phyloP scores from a whole-genome alignment of 30 jellyfish, hydroid and myxozoan species.

The Aurelia aurita complex sp. Pacific region DNA sequence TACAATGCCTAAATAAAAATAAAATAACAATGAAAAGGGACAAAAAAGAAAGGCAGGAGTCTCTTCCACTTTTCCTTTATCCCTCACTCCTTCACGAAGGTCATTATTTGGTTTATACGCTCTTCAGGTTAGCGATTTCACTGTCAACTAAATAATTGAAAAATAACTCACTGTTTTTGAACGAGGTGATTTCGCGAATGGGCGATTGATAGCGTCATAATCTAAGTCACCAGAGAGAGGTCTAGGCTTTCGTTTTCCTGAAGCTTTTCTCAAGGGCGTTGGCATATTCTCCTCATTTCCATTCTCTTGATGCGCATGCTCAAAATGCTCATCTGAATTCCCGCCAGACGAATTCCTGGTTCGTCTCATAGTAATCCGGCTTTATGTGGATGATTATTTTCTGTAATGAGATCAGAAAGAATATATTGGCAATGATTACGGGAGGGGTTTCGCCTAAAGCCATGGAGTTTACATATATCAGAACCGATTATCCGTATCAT shows the following conservation, averaged over 20 bases:
- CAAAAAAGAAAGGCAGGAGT: too few relatives aligned
- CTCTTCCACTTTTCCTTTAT: too few relatives aligned
- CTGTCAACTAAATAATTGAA: not conserved
- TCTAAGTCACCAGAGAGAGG: slow-evolving; percentile 62
- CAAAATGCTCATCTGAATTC: not conserved
- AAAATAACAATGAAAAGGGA: too few relatives aligned
- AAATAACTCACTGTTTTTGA: slow-evolving; percentile 4
- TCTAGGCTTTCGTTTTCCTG: slow-evolving; percentile 43
- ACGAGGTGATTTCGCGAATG: slow-evolving; percentile 59
- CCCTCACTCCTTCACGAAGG: too few relatives aligned
- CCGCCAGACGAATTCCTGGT: slow-evolving; percentile 39
- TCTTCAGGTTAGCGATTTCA: too few relatives aligned
- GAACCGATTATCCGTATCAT: too few relatives aligned
- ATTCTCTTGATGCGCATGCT: slow-evolving; percentile 27
- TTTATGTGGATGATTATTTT: slow-evolving; percentile 18
- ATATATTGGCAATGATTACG: not conserved
- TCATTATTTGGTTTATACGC: too few relatives aligned
- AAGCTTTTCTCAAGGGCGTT: slow-evolving; percentile 40
- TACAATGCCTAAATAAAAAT: too few relatives aligned
- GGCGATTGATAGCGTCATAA: slow-evolving; percentile 63
- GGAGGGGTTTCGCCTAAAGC: not conserved
- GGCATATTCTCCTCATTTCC: slow-evolving; percentile 27
- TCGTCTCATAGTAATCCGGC: slow-evolving; percentile 38
- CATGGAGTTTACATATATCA: too few relatives aligned
- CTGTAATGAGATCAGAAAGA: slow-evolving; percentile 21